A percentile compares a stretch with the other conserved stretches of the same genome.
Evolutionary conservation across 2,888 invertebrate genomes (phyloP).

Genomic region (Drosophila borealis): DNA sequence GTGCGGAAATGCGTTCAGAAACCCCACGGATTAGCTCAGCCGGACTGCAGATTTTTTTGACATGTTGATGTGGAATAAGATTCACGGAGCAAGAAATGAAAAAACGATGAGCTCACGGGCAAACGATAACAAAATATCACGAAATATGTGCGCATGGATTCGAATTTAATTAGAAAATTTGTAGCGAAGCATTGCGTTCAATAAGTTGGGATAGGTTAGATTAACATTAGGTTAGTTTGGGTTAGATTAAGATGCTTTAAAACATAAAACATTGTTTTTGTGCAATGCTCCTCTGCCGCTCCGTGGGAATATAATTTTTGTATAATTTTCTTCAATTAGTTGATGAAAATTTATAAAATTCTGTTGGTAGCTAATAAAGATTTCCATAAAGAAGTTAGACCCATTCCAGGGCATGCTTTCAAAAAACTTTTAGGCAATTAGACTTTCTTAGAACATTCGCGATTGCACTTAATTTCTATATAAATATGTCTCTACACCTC

Average conservation of each 20-base stretch:
- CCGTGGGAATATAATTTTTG: too few species aligned
- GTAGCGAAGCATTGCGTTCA: not conserved
- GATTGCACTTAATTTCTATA: not conserved
- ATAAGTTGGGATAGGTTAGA: not conserved
- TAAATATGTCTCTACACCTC: not conserved
- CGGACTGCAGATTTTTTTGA: slow-evolving; percentile 19
- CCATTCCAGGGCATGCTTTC: too few species aligned
- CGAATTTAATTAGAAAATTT: not conserved
- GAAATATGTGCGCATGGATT: not conserved
- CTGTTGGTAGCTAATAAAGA: too few species aligned
- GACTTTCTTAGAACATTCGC: not conserved
- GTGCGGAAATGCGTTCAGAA: slow-evolving; percentile 68
- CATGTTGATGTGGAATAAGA: slow-evolving; percentile 34
- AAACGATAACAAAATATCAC: slow-evolving; percentile 2
- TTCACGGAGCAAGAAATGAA: not conserved
- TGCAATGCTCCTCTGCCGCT: too few species aligned
- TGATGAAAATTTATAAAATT: too few species aligned
- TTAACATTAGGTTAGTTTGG: not conserved
- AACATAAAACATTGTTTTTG: not conserved
- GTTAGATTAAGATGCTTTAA: not conserved
- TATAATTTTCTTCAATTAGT: too few species aligned
- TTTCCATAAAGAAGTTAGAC: too few species aligned
- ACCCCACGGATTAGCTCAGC: slow-evolving; percentile 48
- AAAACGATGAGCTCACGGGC: slow-evolving; percentile 19
- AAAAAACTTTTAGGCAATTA: too few species aligned